A percentile compares a stretch with the other conserved stretches of the same genome.
Conservation (phyloP, 2,888 invertebrate genomes). For the Plagodis dolabraria region DNA sequence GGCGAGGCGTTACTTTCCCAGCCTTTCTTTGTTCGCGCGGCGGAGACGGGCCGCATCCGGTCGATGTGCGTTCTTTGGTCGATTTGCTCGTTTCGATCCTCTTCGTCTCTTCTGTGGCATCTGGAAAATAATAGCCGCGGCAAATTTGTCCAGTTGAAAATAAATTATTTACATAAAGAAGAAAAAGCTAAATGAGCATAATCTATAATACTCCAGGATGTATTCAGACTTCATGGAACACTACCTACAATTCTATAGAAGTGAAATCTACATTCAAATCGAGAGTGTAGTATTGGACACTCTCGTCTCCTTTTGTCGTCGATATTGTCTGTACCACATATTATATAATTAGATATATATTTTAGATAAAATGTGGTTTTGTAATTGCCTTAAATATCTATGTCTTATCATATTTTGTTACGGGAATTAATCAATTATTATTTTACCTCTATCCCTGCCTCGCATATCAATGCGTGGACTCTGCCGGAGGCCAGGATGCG, state of each 20-base stretch:
- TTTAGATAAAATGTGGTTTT: no score
- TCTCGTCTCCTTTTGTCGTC: no score
- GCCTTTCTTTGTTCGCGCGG: conserved; percentile 69
- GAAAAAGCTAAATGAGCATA: no score
- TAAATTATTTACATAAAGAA: neutral
- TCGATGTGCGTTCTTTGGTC: conserved; percentile 72
- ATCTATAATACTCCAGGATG: no score
- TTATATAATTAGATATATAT: no score
- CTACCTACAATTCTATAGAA: no score
- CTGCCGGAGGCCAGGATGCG: conserved; percentile 20
- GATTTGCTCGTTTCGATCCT: conserved; percentile 40
- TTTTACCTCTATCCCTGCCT: conserved; percentile 68
- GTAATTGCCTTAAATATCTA: no score
- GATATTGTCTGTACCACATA: no score
- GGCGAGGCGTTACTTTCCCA: conserved; percentile 51
- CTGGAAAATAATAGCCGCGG: conserved; percentile 1
- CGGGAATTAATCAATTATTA: neutral
- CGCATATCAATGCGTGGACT: conserved; percentile 60
- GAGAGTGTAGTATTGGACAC: no score
- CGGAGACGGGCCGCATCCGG: conserved; percentile 87
- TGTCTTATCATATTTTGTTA: no score
- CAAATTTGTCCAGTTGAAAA: neutral
- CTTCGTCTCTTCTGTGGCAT: conserved; percentile 7
- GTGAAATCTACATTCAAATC: no score
- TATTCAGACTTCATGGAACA: no score